phyloP scores from a whole-genome alignment of 1,140 invertebrate species.

The Lordiphosa collinella region DNA sequence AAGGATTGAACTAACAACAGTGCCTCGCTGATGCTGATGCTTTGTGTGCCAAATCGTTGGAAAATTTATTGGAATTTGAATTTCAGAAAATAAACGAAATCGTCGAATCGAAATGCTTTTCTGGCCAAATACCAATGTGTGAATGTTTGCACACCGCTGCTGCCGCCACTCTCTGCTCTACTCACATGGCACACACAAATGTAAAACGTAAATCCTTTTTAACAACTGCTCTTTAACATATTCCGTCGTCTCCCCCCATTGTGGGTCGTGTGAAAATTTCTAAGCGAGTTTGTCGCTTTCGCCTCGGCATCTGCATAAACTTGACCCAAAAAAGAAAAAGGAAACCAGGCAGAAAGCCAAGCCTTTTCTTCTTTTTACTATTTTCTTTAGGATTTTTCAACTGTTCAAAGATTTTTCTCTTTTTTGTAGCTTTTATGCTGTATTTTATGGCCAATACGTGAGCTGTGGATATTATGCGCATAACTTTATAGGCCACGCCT shows the following conservation, averaged over 20 bases:
- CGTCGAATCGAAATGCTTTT: constrained; percentile 58
- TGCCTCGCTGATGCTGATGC: constrained; percentile 21
- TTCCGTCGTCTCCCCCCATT: constrained; percentile 8
- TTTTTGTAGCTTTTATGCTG: constrained; percentile 19
- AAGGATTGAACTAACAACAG: constrained; percentile 34
- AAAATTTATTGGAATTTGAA: constrained; percentile 78
- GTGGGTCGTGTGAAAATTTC: constrained; percentile 67
- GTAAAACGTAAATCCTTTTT: constrained; percentile 76
- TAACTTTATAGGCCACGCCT: constrained; percentile 64
- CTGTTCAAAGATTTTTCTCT: constrained; percentile 52
- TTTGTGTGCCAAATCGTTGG: constrained; percentile 74
- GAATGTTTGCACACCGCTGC: constrained; percentile 17
- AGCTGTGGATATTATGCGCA: constrained; percentile 72
- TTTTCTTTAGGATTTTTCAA: constrained; percentile 63
- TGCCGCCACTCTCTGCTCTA: background rate
- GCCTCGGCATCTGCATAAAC: constrained; percentile 68
- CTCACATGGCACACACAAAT: constrained; percentile 40
- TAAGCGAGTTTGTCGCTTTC: constrained; percentile 64
- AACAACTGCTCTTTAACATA: constrained; percentile 78
- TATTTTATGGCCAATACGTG: constrained; percentile 76
- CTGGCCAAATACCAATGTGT: constrained; percentile 70
- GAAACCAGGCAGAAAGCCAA: constrained; percentile 34
- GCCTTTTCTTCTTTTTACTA: constrained; percentile 43
- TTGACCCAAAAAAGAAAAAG: constrained; percentile 62
- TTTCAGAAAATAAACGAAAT: constrained; percentile 55